Evolutionary conservation across 2,113 vertebrate species (phyloP), one percentile per base, ranked within the genome.

Genomic region (Lycaon pictus): DNA sequence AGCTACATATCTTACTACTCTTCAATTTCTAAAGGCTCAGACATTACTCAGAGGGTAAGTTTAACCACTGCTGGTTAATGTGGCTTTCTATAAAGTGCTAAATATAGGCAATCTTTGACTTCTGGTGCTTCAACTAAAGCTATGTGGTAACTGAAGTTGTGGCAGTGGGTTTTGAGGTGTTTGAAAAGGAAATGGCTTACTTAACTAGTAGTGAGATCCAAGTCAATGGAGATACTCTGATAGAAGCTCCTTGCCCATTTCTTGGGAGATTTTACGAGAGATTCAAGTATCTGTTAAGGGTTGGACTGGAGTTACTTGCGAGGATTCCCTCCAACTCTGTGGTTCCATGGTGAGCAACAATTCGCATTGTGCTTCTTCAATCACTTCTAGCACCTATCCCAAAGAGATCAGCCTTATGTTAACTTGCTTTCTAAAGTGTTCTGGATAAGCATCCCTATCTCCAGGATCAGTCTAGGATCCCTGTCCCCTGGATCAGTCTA

Each of bases 41-140:
- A 77, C 15, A 92, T 97, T 96, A 95, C 16, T 93, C 63, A 84
- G 74, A 96, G 80, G 55, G 80, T 80, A 90, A 90, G 53, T 95
- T 97, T 95, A 95, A 93, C 81, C 62, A 95, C 93, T 84, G 29
- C 55, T 92, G 88, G 94, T 90, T 97, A 96, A 96, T 92, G n/a
- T 71, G 90, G 72, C 60, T 96, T 97, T 96, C 89, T 87, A 82
- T 86, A 88, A 95, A 91, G 27, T 65, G 56, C 67, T 94, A 96
- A 97, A 76, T 76, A 63, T 23, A 87, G 51, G 56, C 48, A 72
- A 60, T 89, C 85, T 96, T 67, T 97, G 62, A 93, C 60, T 97
- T 93, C 69, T 91, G 71, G 85, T 29, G 76, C 82, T 96, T 95
- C 23, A 90, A 69, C 35, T 96, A 83, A 79, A 71, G 27, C 43